Base-by-base conservation (phyloP, 2,888 invertebrate species). In the Taphrorychus bicolor region DNA sequence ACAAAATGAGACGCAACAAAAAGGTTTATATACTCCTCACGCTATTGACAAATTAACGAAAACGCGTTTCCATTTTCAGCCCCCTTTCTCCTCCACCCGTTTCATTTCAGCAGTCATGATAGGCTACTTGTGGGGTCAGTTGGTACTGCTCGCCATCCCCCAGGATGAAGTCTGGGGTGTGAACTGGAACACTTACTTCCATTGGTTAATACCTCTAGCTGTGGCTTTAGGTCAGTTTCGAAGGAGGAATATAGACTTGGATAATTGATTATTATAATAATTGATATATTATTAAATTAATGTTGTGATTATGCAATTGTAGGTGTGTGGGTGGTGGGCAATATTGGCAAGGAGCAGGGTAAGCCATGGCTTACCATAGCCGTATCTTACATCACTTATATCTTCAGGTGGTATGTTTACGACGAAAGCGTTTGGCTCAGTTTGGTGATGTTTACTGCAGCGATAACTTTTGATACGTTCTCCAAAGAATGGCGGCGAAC, bases 311-410 rank as follows among this genome's bases (percentile, higher is more conserved):
- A 9, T 16, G 19, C 5, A 16, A 23, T 23, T 82, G 17, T 79
- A 95, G 97, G 96, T 74, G 92, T 95, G 0, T 93, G 95, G 91
- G 85, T 90, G 0, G 93, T 96, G 5, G 96, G 96, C 21, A 97
- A 97, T 77, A 91, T 97, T 70, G 97, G 97, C 0, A 86, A 91
- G 1, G 92, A 96, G 78, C 84, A 87, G 75, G 95, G 95, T 0
- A 82, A 85, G 0, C 84, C 94, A 2, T 89, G 88, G 84, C 86
- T 88, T 78, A 87, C 93, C 0, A 78, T 95, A 0, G 58, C 88
- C 0, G 89, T 88, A 0, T 89, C 96, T 0, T 90, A 91, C 74
- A 72, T 84, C 0, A 81, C 86, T 0, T 89, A 92, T 76, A 89
- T 91, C 0, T 78, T 90, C 0, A 87, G 93, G 14, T 90, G 90